A percentile compares a stretch with the other conserved stretches of the same genome.
phyloP scores from a whole-genome alignment of 2,797 vertebrate species.

The Anisognathus igniventris region DNA sequence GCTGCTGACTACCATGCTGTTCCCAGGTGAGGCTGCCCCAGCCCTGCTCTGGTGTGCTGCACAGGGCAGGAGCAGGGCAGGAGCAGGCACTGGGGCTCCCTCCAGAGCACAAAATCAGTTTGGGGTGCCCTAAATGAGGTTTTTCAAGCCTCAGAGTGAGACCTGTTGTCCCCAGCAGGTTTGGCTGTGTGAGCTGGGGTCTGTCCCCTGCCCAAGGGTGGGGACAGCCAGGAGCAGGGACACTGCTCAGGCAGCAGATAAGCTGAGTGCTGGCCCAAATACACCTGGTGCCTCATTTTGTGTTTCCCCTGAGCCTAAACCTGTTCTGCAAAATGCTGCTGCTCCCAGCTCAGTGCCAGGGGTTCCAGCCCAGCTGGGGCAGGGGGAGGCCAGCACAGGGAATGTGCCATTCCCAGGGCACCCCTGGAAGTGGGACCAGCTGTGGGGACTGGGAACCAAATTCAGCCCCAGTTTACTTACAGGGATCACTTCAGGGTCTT shows the following conservation, averaged over 20 bases:
- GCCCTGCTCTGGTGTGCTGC: fast-evolving
- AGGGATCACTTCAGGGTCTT: background rate
- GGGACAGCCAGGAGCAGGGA: background rate
- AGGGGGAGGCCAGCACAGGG: background rate
- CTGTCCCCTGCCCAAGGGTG: background rate
- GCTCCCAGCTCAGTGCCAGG: background rate
- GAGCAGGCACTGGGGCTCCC: background rate
- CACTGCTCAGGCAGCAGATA: fast-evolving
- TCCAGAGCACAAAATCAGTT: background rate
- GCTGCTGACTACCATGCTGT: slow-evolving; percentile 89
- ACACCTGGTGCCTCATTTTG: background rate
- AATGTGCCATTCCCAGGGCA: fast-evolving
- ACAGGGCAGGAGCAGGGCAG: background rate
- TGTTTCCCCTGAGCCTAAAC: background rate
- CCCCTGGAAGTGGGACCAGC: fast-evolving
- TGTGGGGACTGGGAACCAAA: background rate
- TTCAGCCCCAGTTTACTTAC: background rate
- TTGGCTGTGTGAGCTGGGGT: background rate
- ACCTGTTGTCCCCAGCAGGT: fast-evolving
- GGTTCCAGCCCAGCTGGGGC: background rate
- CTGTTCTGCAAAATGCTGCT: background rate
- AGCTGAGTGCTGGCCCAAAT: background rate
- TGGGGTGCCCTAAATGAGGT: background rate
- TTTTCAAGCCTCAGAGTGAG: background rate
- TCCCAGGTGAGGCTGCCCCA: slow-evolving; percentile 80